phyloP scores from a whole-genome alignment of 1,140 invertebrate genomes.

The Trichomalopsis sarcophagae region DNA sequence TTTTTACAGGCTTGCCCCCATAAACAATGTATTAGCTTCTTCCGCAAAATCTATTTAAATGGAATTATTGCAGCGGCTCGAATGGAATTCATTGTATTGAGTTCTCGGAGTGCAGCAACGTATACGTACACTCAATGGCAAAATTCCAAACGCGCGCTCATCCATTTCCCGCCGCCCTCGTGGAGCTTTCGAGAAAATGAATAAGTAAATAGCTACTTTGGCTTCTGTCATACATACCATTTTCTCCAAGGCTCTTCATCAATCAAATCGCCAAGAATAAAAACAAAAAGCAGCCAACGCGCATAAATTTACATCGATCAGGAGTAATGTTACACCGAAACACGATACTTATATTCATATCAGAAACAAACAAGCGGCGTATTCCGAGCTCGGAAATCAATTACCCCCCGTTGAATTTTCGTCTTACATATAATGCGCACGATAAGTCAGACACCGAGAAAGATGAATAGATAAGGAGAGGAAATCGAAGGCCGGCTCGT shows the following conservation, averaged over 20 bases:
- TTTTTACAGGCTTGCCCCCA: not conserved
- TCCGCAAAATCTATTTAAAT: conserved; percentile 35
- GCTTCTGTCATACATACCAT: not conserved
- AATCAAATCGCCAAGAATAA: not conserved
- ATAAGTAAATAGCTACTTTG: conserved; percentile 19
- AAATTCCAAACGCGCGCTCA: conserved; percentile 30
- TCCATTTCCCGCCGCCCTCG: not conserved
- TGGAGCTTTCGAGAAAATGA: conserved; percentile 4
- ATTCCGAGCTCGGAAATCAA: not conserved
- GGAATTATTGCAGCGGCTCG: not conserved
- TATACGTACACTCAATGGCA: conserved; percentile 25
- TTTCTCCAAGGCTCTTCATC: too few species aligned
- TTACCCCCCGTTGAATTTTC: not conserved
- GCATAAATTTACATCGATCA: too few species aligned
- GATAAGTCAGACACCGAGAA: conserved; percentile 1
- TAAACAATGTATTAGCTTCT: not conserved
- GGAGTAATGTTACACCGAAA: not conserved
- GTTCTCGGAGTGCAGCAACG: not conserved
- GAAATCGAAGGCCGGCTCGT: conserved; percentile 29
- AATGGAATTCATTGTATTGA: conserved; percentile 42
- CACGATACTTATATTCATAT: not conserved
- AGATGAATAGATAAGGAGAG: conserved; percentile 48
- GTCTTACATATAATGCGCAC: not conserved
- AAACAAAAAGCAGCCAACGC: not conserved
- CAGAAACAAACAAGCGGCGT: not conserved